Evolutionary conservation across 2,888 invertebrate genomes (phyloP).

Genomic region (Gymnocheta viridis): DNA sequence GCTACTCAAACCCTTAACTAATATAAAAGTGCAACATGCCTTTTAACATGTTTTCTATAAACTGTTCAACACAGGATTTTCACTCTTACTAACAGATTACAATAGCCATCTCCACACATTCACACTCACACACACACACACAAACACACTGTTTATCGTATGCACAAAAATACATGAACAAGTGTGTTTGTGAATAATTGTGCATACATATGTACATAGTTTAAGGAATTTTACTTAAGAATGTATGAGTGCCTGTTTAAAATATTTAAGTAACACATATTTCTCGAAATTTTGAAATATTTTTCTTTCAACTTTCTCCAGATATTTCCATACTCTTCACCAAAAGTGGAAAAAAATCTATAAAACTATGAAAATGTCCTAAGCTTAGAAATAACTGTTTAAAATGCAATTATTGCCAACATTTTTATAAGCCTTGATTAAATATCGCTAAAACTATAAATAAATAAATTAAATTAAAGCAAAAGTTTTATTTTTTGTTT

Average conservation of each 20-base stretch:
- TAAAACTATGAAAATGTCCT: too few relatives aligned
- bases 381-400: too few relatives aligned
- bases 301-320: not conserved
- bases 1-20: not conserved
- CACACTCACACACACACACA: not conserved
- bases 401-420: too few relatives aligned
- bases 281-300: slow-evolving; percentile 13
- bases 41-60: slow-evolving; percentile 46
- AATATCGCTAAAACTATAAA: too few relatives aligned
- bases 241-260: not conserved
- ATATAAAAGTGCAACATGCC: slow-evolving; percentile 53
- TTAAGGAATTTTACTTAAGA: not conserved
- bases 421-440: too few relatives aligned
- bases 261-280: slow-evolving; percentile 53
- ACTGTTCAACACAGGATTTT: slow-evolving; percentile 39
- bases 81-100: slow-evolving; percentile 35
- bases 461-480: too few relatives aligned
- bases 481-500: too few relatives aligned
- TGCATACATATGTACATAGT: not conserved
- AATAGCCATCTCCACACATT: not conserved
- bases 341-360: not conserved
- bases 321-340: not conserved
- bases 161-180: not conserved
- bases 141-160: too few relatives aligned
- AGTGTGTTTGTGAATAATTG: not conserved